Base-by-base conservation (phyloP, 2,888 invertebrate species). In the Thymelicus lineola region DNA sequence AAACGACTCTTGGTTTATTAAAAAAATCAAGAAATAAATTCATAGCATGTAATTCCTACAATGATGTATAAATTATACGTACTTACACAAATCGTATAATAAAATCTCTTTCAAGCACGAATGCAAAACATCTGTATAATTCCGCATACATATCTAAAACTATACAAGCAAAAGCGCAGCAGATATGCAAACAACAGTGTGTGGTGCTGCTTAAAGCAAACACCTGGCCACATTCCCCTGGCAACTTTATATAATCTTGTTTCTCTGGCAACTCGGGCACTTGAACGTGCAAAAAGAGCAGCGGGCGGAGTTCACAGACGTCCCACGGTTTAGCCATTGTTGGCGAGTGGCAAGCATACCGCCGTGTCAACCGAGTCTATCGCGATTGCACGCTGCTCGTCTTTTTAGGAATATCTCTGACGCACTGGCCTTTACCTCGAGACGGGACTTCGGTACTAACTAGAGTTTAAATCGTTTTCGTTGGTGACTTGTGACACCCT, bases 281-380 rank as follows among this genome's bases (percentile, higher is more conserved):
- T 81, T 76, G 79, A 77, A 75, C 76, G 77, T 74, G 80, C 84
- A 85, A 88, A 88, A 87, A 87, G 80, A 79, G 77, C 76, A 63
- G 78, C 77, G 78, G 78, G 76, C 75, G 78, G 82, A 89, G 90
- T 89, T 91, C 90, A 88, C 78, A 75, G 74, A 73, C 80, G 82
- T 88, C 89, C 75, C 89, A 87, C 87, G 89, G 77, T 79, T 77
- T 72, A 71, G 73, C 78, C 74, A 85, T 85, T 84, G 82, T 84
- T 82, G 76, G 71, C 28, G 28, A 28, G 28, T 76, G 55, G 61
- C 69, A 53, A 73, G 76, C 81, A 62, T 81, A 79, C 77, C 74
- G 79, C 74, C 75, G 72, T 81, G 82, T 80, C 78, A 70, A 64
- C 70, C 42, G 58, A 69, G 14, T 65, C 66, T 63, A 69, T 69